Evolutionary conservation across 2,113 vertebrate genomes (phyloP).

Genomic region (Ochotona princeps): DNA sequence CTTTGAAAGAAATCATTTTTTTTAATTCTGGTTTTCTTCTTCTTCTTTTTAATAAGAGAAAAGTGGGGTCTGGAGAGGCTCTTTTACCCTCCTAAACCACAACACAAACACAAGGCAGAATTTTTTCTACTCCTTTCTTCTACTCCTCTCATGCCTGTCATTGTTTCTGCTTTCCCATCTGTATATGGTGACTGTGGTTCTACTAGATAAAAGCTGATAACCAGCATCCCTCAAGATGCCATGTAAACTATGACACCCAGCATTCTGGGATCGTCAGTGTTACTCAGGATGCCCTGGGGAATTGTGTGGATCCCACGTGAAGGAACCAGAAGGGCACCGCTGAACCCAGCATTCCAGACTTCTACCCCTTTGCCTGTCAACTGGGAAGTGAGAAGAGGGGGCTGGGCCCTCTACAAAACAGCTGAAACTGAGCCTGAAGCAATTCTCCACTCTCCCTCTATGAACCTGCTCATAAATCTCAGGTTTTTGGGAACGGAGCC

Average conservation of each 20-base stretch:
- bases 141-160: neutral
- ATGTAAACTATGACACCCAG: neutral
- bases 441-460: neutral
- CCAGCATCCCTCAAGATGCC: neutral
- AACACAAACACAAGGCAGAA: neutral
- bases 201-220: neutral
- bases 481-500: conserved; percentile 70
- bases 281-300: neutral
- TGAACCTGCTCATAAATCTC: conserved; percentile 71
- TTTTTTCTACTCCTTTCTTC: neutral
- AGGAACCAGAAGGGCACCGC: neutral
- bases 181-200: neutral
- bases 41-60: neutral
- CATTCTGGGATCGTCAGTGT: neutral
- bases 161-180: neutral
- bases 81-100: neutral
- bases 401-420: neutral
- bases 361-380: conserved; percentile 3
- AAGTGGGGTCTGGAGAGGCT: fast-evolving
- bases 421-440: conserved; percentile 58
- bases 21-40: neutral
- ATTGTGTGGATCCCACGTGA: neutral
- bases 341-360: neutral
- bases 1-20: neutral
- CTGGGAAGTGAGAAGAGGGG: neutral